Evolutionary conservation across 2,888 invertebrate genomes (phyloP).

Genomic region (Empis livida): DNA sequence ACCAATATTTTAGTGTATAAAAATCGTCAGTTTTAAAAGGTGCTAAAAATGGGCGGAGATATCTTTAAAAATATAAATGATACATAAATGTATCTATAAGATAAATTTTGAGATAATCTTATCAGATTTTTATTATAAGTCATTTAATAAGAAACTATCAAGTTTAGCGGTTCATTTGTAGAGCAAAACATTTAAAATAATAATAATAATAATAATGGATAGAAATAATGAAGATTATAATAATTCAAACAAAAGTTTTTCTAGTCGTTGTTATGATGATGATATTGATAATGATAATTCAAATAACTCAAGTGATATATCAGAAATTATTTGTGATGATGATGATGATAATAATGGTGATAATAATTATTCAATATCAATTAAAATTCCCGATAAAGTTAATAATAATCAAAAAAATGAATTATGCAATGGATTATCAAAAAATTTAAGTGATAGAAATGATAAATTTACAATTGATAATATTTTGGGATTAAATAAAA

Average conservation of each 20-base stretch:
- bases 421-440: not conserved
- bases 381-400: slow-evolving; percentile 1
- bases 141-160: not conserved
- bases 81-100: too few species aligned
- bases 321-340: slow-evolving; percentile 17
- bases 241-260: not conserved
- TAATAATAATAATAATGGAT: not conserved
- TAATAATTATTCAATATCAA: not conserved
- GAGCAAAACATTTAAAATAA: not conserved
- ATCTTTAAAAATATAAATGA: not conserved
- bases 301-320: slow-evolving; percentile 6
- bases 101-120: too few species aligned
- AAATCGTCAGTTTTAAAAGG: not conserved
- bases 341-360: slow-evolving; percentile 8
- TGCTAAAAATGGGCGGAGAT: not conserved
- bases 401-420: slow-evolving; percentile 1
- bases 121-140: not conserved
- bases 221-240: not conserved
- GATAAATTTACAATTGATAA: slow-evolving; percentile 24
- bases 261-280: slow-evolving; percentile 1
- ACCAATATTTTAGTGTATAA: too few species aligned
- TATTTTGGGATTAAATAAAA: slow-evolving; percentile 19
- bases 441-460: slow-evolving; percentile 10
- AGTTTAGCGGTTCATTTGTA: not conserved
- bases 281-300: slow-evolving; percentile 8